phyloP scores from a whole-genome alignment of 2,797 vertebrate species.

The Todus mexicanus region DNA sequence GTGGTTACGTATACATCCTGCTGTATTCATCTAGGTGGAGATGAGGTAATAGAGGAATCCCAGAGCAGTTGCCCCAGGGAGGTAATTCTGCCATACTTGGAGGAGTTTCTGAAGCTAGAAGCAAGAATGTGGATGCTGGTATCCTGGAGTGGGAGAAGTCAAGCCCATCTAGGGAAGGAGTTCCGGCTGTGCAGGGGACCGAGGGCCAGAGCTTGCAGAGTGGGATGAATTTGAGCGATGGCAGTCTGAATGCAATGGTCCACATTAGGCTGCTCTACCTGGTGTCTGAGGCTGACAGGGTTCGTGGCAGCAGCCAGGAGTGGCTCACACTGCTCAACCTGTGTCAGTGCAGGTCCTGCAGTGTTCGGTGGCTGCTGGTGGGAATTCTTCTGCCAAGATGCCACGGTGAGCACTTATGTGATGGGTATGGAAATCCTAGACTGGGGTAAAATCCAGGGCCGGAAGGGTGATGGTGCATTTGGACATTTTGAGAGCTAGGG shows the following conservation, averaged over 20 bases:
- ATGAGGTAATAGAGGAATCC: not conserved
- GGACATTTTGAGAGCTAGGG: not conserved
- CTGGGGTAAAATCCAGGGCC: not conserved
- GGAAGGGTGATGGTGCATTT: not conserved
- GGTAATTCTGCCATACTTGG: not conserved
- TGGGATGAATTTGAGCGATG: not conserved
- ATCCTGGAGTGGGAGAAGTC: not conserved
- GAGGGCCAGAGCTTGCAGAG: not conserved
- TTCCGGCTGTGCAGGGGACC: fast-evolving
- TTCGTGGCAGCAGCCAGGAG: not conserved
- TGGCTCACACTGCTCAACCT: not conserved
- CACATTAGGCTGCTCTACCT: not conserved
- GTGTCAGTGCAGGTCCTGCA: not conserved
- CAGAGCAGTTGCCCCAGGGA: not conserved
- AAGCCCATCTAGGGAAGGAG: not conserved
- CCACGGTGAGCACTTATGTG: not conserved
- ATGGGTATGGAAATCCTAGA: not conserved
- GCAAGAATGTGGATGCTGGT: not conserved
- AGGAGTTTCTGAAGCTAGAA: not conserved
- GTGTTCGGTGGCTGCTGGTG: not conserved
- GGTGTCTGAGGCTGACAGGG: not conserved
- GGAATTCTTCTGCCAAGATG: not conserved
- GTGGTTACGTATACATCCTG: not conserved
- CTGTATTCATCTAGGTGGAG: not conserved
- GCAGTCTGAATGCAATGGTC: not conserved